Evolutionary conservation across 2,797 vertebrate species (phyloP).

Genomic region (Epinephelus malabaricus): DNA sequence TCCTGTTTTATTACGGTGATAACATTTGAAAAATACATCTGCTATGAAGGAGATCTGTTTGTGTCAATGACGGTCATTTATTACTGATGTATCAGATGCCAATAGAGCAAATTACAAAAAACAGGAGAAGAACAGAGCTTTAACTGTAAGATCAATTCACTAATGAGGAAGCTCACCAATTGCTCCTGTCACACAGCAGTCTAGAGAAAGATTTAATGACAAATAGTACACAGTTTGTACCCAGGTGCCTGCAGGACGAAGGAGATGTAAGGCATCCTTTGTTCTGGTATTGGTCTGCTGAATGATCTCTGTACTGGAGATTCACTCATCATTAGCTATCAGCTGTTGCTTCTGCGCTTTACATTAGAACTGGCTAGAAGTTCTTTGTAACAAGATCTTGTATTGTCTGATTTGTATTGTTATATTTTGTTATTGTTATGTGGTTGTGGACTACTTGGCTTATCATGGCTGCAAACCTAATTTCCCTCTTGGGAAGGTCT

Average conservation of each 20-base stretch:
- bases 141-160: conserved; percentile 39
- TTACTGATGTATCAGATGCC: conserved; percentile 28
- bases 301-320: too few species aligned
- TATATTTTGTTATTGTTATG: background rate
- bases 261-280: too few species aligned
- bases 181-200: conserved; percentile 28
- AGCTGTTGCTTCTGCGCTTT: too few species aligned
- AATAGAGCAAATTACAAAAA: conserved; percentile 23
- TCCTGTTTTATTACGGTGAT: conserved; percentile 1
- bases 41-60: background rate
- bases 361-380: too few species aligned
- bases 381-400: too few species aligned
- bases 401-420: too few species aligned
- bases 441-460: too few species aligned
- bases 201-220: conserved; percentile 8
- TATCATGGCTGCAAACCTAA: too few species aligned
- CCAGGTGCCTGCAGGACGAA: background rate
- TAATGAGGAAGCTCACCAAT: conserved; percentile 17
- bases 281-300: too few species aligned
- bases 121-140: conserved; percentile 19
- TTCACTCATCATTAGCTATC: too few species aligned
- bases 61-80: conserved; percentile 23
- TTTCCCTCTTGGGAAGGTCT: too few species aligned
- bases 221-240: background rate
- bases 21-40: background rate